phyloP scores from a whole-genome alignment of 1,140 invertebrate species.

The Drosophila quadrilineata region DNA sequence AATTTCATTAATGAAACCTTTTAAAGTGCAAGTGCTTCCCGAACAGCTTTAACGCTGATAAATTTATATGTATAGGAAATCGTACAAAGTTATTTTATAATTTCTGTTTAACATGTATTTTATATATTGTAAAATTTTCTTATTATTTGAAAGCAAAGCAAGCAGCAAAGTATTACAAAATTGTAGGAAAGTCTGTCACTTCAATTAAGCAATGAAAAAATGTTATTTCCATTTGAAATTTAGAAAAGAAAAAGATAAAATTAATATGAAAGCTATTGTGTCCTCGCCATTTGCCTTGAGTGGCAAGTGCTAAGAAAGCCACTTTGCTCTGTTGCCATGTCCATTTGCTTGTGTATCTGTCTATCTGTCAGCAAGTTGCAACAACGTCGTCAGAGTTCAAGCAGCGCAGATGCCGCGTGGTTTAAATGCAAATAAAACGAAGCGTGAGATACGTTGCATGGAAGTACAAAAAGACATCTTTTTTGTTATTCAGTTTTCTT shows the following conservation, averaged over 20 bases:
- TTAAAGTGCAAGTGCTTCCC: conserved; percentile 48
- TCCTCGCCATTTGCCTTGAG: conserved; percentile 8
- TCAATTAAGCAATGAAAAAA: background rate
- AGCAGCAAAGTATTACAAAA: too few relatives aligned
- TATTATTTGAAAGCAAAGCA: too few relatives aligned
- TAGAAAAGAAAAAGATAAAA: background rate
- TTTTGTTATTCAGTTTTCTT: background rate
- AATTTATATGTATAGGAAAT: too few relatives aligned
- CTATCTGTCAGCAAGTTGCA: background rate
- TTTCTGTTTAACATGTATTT: too few relatives aligned
- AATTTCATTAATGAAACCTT: conserved; percentile 37
- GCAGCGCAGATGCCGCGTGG: conserved; percentile 18
- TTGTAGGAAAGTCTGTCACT: too few relatives aligned
- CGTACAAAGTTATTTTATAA: too few relatives aligned
- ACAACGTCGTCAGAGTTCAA: conserved; percentile 33
- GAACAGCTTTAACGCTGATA: too few relatives aligned
- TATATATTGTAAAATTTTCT: too few relatives aligned
- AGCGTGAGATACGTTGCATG: conserved; percentile 33
- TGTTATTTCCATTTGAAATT: background rate
- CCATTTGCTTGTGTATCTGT: too few relatives aligned
- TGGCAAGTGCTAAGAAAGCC: conserved; percentile 26
- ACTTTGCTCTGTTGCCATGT: conserved; percentile 12
- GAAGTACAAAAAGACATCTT: background rate
- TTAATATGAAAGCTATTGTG: conserved; percentile 7
- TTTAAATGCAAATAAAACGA: conserved; percentile 40